Base-by-base conservation (phyloP, 2,888 invertebrate species). In the Glaucopsyche alexis region DNA sequence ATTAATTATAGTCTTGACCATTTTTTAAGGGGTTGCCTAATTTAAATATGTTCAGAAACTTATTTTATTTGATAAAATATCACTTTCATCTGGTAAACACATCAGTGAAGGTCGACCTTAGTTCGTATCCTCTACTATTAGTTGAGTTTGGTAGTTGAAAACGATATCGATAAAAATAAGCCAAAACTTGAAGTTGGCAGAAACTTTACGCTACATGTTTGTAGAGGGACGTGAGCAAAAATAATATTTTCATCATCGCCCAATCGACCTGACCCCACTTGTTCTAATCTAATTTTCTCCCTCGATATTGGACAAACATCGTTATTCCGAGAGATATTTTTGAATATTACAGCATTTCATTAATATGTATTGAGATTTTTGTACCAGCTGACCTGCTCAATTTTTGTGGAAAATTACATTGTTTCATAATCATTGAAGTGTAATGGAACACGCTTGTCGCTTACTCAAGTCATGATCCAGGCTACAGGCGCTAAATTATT, bases 241-340 rank as follows among this genome's bases (percentile, higher is more conserved):
- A 87, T 87, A 82, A 87, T 77, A 78, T 84, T 81, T 85, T 83
- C 81, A 80, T 80, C 85, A 84, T 85, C 85, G 87, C 89, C 87
- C 88, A 84, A 82, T 83, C 79, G 77, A 81, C 82, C 87, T 89
- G 90, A 90, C 90, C 91, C 88, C 88, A 87, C 90, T 89, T 87
- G 84, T 80, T 79, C 82, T 86, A 90, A 91, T 91, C 87, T 89
- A 88, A 91, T 91, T 89, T 88, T 76, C 80, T 78, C 81, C 82
- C 83, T 80, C 75, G 73, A 74, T 55, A 73, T 81, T 81, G 80
- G 82, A 73, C 79, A 78, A 73, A 38, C 47, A 71, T 52, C 71
- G 72, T 73, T 72, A 74, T 74, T 67, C 73, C 60, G 69, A 52
- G 71, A 29, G 29, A 47, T 69, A 49, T 73, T 13, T 72, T 66